Conservation (phyloP, 2,113 vertebrate species). For the Alethe diademata region DNA sequence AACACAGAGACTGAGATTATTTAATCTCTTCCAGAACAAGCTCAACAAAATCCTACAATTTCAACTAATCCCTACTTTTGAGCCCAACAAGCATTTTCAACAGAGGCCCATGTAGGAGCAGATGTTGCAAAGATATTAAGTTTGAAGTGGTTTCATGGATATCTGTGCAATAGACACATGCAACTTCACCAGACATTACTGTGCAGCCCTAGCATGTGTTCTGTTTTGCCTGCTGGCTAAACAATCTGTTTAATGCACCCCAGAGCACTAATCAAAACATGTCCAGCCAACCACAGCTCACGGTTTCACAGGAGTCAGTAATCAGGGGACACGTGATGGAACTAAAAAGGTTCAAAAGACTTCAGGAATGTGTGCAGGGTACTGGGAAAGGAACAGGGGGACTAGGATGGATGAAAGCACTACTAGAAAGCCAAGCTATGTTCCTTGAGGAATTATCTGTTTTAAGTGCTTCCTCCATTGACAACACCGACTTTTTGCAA, state of each 20-base stretch:
- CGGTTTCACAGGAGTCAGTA: fast-evolving
- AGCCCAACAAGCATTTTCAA: not conserved
- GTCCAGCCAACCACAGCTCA: not conserved
- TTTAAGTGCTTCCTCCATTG: not conserved
- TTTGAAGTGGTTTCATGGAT: not conserved
- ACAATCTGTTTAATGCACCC: conserved; percentile 15
- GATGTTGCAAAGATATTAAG: not conserved
- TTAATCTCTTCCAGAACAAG: not conserved
- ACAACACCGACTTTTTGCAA: not conserved
- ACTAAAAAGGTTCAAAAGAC: conserved; percentile 27
- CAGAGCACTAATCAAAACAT: not conserved
- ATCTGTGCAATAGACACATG: not conserved
- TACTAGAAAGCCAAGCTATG: not conserved
- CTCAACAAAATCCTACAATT: not conserved
- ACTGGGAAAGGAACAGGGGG: not conserved
- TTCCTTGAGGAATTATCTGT: not conserved
- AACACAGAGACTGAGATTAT: not conserved
- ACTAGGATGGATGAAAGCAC: not conserved
- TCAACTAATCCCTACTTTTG: not conserved
- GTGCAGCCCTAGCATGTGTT: not conserved
- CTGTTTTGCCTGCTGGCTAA: conserved; percentile 16
- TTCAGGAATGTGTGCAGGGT: conserved; percentile 18
- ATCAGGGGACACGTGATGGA: not conserved
- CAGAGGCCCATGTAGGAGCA: not conserved
- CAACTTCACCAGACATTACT: not conserved